phyloP scores from a whole-genome alignment of 2,888 invertebrate genomes.

The Zaprionus lineosus region DNA sequence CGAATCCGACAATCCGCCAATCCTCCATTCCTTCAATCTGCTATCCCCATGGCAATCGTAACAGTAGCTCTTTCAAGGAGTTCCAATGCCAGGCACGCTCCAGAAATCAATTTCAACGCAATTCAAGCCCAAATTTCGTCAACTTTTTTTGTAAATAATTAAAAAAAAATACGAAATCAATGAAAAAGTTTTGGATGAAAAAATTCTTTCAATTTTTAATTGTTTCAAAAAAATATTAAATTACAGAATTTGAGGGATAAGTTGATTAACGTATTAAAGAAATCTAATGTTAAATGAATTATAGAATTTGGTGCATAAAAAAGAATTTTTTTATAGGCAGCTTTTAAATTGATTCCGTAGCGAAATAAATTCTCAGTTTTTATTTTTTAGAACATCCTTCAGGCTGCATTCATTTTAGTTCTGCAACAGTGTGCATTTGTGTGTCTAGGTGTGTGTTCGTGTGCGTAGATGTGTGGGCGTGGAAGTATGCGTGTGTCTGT shows the following conservation, averaged over 20 bases:
- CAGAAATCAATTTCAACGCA: slow-evolving; percentile 52
- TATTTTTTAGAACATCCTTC: not conserved
- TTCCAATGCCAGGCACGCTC: slow-evolving; percentile 41
- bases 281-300: no score
- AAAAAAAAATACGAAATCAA: slow-evolving; percentile 16
- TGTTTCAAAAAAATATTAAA: no score
- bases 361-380: no score
- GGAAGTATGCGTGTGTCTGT: slow-evolving; percentile 9
- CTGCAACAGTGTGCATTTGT: slow-evolving; percentile 5
- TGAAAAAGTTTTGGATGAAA: no score
- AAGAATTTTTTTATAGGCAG: no score
- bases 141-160: no score
- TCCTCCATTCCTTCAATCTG: not conserved
- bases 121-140: slow-evolving; percentile 34
- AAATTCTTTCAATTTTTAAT: no score
- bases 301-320: no score
- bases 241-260: no score
- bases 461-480: slow-evolving; percentile 1
- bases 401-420: slow-evolving; percentile 1
- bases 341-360: no score
- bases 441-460: not conserved
- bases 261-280: no score
- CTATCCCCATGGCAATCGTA: slow-evolving; percentile 5
- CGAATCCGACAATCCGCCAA: not conserved
- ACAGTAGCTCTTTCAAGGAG: slow-evolving; percentile 24